A percentile compares a stretch with the other conserved stretches of the same genome.
phyloP scores from a whole-genome alignment of 2,797 vertebrate genomes.

The Periparus ater region DNA sequence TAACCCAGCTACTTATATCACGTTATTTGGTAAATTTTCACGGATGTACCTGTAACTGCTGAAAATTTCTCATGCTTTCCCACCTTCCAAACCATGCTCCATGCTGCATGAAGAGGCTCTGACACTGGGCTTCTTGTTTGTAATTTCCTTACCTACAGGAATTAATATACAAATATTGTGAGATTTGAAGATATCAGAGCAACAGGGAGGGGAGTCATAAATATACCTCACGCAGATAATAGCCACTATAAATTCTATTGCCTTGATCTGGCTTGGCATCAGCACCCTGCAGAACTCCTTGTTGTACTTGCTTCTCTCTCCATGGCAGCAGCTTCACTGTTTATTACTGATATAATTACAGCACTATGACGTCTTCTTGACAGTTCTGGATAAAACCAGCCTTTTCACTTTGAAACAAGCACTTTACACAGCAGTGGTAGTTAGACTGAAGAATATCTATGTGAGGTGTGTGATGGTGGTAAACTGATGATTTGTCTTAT shows the following conservation, averaged over 20 bases:
- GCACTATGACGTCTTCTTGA: neutral
- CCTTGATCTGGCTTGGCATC: constrained; percentile 40
- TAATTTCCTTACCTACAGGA: constrained; percentile 43
- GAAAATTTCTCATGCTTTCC: neutral
- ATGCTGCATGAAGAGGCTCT: neutral
- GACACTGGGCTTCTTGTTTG: neutral
- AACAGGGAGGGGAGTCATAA: constrained; percentile 35
- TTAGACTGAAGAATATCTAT: neutral
- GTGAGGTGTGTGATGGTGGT: neutral
- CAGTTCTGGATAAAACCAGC: neutral
- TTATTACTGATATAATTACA: neutral
- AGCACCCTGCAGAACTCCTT: neutral
- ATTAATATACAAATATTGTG: constrained; percentile 44
- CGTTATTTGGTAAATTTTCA: neutral
- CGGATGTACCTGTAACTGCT: neutral
- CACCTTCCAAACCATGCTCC: neutral
- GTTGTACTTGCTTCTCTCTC: neutral
- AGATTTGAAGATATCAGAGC: constrained; percentile 34
- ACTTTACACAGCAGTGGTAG: neutral
- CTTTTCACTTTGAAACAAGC: neutral
- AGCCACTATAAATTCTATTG: constrained; percentile 35
- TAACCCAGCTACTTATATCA: neutral
- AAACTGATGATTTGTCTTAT: neutral
- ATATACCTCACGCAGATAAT: constrained; percentile 44
- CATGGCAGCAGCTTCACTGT: neutral